phyloP scores from a whole-genome alignment of 2,888 invertebrate species.

The Metacarcinus magister region DNA sequence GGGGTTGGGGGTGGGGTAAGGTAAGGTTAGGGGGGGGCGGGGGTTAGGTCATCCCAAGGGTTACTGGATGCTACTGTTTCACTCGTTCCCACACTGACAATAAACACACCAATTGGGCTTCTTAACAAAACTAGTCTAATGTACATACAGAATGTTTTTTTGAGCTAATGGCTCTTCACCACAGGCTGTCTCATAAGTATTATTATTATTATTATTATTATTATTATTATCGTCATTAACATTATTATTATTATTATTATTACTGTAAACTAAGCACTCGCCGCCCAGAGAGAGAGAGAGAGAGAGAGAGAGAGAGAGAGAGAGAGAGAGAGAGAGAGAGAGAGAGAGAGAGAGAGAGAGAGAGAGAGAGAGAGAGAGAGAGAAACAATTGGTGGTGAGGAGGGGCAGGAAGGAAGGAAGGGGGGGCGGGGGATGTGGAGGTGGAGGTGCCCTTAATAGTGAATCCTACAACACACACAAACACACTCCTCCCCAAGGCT shows the following conservation, averaged over 20 bases:
- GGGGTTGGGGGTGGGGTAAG: not conserved
- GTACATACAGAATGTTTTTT: constrained; percentile 74
- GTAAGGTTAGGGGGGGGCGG: not conserved
- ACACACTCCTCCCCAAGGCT: not conserved
- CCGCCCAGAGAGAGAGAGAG: constrained; percentile 43
- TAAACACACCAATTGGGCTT: constrained; percentile 69
- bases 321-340: not conserved
- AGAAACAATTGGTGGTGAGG: not conserved
- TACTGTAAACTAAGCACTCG: constrained; percentile 64
- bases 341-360: not conserved
- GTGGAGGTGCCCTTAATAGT: not conserved
- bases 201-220: constrained; percentile 63
- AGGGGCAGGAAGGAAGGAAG: not conserved
- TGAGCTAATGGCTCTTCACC: constrained; percentile 78
- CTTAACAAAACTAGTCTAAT: constrained; percentile 80
- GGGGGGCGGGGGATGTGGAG: too few species aligned
- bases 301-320: not conserved
- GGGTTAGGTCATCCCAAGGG: not conserved
- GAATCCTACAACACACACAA: not conserved
- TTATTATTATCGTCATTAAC: constrained; percentile 57
- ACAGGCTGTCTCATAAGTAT: constrained; percentile 60
- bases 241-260: constrained; percentile 68
- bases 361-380: not conserved
- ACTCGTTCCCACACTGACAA: constrained; percentile 67
- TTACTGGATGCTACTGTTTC: constrained; percentile 59